phyloP scores from a whole-genome alignment of 2,888 invertebrate genomes.

The Camponotus fellah region DNA sequence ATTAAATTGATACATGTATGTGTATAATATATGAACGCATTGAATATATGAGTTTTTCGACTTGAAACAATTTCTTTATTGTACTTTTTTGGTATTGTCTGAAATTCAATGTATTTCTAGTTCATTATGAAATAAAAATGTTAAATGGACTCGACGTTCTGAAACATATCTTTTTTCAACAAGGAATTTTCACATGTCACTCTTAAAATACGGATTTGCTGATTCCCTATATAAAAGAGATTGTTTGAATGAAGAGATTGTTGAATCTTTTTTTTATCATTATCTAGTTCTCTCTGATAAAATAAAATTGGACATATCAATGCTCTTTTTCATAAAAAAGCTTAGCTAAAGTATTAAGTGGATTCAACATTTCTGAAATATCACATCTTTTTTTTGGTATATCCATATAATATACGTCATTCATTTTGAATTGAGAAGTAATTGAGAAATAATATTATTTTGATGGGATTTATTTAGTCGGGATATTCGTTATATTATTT shows the following conservation, averaged over 20 bases:
- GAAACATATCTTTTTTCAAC: neutral
- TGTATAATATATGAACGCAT: too few relatives aligned
- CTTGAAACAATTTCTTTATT: neutral
- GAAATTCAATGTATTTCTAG: neutral
- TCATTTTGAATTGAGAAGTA: neutral
- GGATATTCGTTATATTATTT: neutral
- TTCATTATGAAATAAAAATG: neutral
- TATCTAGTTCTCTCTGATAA: neutral
- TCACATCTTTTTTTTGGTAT: neutral
- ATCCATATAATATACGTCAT: neutral
- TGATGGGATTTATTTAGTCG: neutral
- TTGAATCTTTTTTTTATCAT: conserved; percentile 1
- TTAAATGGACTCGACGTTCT: conserved; percentile 15
- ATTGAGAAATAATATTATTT: neutral
- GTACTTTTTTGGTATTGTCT: neutral
- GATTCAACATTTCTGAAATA: too few relatives aligned
- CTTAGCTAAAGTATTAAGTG: neutral
- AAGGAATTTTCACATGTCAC: conserved; percentile 4
- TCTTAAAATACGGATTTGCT: neutral
- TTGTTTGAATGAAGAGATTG: neutral
- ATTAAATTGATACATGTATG: too few relatives aligned
- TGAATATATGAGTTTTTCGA: neutral
- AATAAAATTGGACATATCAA: neutral
- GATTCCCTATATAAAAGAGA: neutral
- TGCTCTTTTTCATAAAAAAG: neutral